phyloP scores from a whole-genome alignment of 2,113 vertebrate species.

The Stomatorhinus ivindoensis region DNA sequence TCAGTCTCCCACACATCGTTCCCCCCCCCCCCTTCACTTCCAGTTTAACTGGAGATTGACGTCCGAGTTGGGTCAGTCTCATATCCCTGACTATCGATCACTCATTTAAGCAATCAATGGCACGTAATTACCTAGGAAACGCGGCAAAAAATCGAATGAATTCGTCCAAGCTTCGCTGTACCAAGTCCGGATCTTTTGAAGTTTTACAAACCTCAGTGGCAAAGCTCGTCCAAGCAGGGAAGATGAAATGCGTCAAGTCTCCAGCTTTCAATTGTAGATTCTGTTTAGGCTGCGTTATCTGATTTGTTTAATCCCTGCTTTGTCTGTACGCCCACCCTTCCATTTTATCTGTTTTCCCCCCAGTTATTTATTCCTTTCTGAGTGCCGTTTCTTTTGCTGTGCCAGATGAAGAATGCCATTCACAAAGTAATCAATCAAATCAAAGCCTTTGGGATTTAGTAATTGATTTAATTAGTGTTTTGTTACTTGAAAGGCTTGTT shows the following conservation, averaged over 20 bases:
- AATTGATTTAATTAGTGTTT: constrained; percentile 19
- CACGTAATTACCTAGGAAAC: constrained; percentile 59
- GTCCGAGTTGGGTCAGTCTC: neutral
- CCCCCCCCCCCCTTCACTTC: too few species aligned
- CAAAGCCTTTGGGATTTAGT: constrained; percentile 3
- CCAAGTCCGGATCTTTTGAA: constrained; percentile 38
- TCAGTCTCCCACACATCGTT: neutral
- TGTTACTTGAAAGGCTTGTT: neutral
- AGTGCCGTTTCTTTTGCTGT: neutral
- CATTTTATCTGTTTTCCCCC: neutral
- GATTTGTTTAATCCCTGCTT: constrained; percentile 2
- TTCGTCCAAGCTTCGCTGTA: constrained; percentile 43
- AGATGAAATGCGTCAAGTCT: constrained; percentile 45
- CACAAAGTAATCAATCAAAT: constrained; percentile 18
- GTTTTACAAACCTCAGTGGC: constrained; percentile 53
- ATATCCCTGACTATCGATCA: constrained; percentile 41
- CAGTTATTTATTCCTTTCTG: constrained; percentile 13
- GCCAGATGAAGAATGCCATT: neutral
- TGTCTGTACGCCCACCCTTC: neutral
- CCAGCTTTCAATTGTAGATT: neutral
- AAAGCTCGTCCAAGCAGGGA: constrained; percentile 47
- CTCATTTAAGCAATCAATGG: constrained; percentile 50
- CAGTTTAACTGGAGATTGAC: neutral
- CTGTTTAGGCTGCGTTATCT: neutral
- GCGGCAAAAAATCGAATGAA: constrained; percentile 47